Percentiles rank a stretch among this genome's conserved stretches.
Conservation (phyloP, 2,797 vertebrate genomes). For the Fratercula arctica region DNA sequence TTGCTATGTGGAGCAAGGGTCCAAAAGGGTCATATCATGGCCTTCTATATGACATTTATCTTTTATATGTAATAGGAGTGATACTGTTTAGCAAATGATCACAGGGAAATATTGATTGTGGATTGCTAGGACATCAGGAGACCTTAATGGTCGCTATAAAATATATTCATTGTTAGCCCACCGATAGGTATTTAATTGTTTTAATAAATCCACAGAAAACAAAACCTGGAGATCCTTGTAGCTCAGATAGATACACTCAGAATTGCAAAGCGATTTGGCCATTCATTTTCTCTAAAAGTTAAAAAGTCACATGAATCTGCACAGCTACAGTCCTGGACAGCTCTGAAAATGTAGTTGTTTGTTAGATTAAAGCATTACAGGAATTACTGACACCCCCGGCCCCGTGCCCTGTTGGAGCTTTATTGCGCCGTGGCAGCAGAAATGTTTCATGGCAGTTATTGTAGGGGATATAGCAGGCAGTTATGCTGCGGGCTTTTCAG, state of each 20-base stretch:
- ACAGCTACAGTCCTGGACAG: background rate
- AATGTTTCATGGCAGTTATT: background rate
- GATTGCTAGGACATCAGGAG: background rate
- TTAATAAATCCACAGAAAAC: conserved; percentile 12
- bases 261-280: background rate
- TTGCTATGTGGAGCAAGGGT: background rate
- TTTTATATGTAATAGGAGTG: background rate
- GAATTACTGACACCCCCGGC: background rate
- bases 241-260: background rate
- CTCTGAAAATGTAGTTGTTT: background rate
- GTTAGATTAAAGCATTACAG: background rate
- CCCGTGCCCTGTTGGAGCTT: background rate
- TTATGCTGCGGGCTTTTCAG: background rate
- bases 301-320: background rate
- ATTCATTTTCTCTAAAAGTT: background rate
- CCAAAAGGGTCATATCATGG: background rate
- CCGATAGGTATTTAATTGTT: background rate
- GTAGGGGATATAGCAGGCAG: background rate
- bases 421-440: background rate
- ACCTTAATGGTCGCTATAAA: background rate
- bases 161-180: background rate
- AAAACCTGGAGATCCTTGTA: background rate
- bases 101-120: background rate
- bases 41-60: background rate
- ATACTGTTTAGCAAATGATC: background rate